Evolutionary conservation across 2,113 vertebrate genomes (phyloP).

Genomic region (Synodontis membranacea): DNA sequence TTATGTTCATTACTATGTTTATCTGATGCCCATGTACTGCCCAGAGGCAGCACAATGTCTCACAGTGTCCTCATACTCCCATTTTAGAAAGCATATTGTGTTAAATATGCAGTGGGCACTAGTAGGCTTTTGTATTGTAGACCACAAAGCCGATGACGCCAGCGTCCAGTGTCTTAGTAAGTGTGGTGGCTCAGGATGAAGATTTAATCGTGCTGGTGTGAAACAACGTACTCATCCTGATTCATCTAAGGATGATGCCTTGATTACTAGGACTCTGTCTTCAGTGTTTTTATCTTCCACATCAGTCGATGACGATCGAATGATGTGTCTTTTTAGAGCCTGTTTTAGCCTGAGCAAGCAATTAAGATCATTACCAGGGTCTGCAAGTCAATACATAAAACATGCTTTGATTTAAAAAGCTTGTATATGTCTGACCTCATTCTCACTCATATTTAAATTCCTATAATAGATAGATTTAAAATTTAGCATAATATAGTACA

Average conservation of each 20-base stretch:
- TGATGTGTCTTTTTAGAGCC: conserved; percentile 15
- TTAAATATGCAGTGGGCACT: conserved; percentile 42
- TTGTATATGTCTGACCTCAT: neutral
- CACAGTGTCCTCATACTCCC: conserved; percentile 5
- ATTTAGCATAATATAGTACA: neutral
- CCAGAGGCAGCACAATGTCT: conserved; percentile 9
- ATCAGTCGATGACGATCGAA: conserved; percentile 33
- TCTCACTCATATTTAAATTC: conserved; percentile 3
- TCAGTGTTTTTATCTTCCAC: conserved; percentile 54
- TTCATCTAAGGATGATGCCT: conserved; percentile 49
- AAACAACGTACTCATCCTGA: conserved; percentile 66
- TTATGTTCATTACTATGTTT: conserved; percentile 2
- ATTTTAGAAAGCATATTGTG: conserved; percentile 52
- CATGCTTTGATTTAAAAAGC: conserved; percentile 61
- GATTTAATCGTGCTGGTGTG: conserved; percentile 65
- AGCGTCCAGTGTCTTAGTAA: conserved; percentile 66
- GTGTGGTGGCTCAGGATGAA: conserved; percentile 64
- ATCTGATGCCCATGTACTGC: conserved; percentile 16
- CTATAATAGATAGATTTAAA: neutral
- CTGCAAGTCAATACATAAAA: conserved; percentile 49
- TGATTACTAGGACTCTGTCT: conserved; percentile 48
- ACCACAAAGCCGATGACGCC: conserved; percentile 46
- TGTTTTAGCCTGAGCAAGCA: neutral
- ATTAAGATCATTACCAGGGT: neutral
- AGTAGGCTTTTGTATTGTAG: conserved; percentile 56